phyloP scores from a whole-genome alignment of 2,113 vertebrate genomes.

The Barnardius zonarius region DNA sequence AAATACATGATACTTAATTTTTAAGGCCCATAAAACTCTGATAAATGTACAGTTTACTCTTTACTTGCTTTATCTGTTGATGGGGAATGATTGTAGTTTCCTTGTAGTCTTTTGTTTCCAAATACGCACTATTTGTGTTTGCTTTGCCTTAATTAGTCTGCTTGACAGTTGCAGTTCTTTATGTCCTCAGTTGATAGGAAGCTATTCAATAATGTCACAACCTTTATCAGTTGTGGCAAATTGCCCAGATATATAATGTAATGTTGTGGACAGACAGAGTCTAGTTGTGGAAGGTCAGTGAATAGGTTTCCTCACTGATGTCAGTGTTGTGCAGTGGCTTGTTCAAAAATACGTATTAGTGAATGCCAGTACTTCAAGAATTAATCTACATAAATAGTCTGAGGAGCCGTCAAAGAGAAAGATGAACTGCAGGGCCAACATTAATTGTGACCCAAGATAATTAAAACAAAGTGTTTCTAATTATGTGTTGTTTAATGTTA shows the following conservation, averaged over 20 bases:
- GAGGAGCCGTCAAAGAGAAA: constrained; percentile 62
- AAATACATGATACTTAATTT: neutral
- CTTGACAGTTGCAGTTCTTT: neutral
- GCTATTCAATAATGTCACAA: constrained; percentile 30
- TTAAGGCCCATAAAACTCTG: neutral
- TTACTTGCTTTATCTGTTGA: neutral
- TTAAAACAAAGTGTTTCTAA: constrained; percentile 74
- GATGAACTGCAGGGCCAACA: constrained; percentile 54
- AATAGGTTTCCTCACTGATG: neutral
- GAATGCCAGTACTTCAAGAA: constrained; percentile 19
- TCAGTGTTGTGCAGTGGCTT: neutral
- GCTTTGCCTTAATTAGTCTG: neutral
- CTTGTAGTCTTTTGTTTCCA: neutral
- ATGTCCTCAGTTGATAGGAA: neutral
- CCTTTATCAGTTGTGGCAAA: constrained; percentile 20
- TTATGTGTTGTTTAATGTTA: constrained; percentile 69
- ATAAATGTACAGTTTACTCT: neutral
- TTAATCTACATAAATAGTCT: constrained; percentile 55
- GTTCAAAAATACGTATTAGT: neutral
- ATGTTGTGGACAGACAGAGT: neutral
- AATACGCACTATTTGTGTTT: neutral
- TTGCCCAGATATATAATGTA: neutral
- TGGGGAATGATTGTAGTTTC: neutral
- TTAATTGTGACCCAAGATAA: constrained; percentile 71
- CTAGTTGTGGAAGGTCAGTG: neutral